Conservation (phyloP, 2,113 vertebrate species). For the Chaenocephalus aceratus region DNA sequence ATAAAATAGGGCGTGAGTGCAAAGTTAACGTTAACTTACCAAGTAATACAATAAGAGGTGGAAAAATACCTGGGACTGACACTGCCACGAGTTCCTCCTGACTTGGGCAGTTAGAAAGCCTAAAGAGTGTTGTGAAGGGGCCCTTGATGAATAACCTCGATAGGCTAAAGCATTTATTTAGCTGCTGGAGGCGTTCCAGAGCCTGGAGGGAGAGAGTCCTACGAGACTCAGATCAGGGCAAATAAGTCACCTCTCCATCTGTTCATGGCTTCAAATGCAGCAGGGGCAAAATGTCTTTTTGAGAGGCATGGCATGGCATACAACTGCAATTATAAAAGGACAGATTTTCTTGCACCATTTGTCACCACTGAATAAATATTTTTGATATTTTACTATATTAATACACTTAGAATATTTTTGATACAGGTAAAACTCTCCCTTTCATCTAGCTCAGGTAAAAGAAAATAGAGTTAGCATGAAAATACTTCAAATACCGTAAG, state of each 20-base stretch:
- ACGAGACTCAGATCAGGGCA: conserved; percentile 44
- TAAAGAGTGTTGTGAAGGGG: conserved; percentile 1
- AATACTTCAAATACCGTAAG: background rate
- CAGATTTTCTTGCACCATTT: background rate
- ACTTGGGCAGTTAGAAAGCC: background rate
- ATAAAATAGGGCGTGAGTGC: background rate
- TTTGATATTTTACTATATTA: no score
- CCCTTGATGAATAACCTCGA: conserved; percentile 15
- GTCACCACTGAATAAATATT: no score
- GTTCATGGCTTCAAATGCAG: conserved; percentile 47
- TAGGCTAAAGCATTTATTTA: conserved; percentile 17
- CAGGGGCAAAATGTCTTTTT: conserved; percentile 43
- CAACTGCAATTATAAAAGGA: background rate
- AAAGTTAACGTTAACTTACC: background rate
- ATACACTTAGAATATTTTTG: no score
- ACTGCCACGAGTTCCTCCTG: background rate
- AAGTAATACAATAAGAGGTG: background rate
- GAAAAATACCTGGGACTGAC: background rate
- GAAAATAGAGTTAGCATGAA: background rate
- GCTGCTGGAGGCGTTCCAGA: conserved; percentile 51
- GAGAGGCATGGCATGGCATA: background rate
- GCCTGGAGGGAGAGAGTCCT: conserved; percentile 34
- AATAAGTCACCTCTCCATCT: conserved; percentile 56
- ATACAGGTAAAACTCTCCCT: no score
- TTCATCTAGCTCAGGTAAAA: no score